Base-by-base conservation (phyloP, 2,888 invertebrate genomes). In the Latheticus oryzae region DNA sequence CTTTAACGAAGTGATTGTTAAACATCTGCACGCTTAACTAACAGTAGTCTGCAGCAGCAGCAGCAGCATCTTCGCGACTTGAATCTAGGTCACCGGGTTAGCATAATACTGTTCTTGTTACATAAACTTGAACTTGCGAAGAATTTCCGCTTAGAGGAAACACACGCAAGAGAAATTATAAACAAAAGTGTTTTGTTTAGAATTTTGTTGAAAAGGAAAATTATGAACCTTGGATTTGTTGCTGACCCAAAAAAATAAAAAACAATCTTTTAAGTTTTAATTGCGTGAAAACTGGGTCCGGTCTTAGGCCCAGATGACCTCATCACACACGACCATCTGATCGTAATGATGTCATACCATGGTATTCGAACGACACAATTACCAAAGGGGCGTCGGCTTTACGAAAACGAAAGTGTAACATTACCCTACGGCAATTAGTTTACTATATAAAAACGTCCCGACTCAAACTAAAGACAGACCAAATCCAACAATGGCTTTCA, bases 331-430 rank as follows among this genome's bases (percentile, higher is more conserved):
- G 5, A 8, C 32, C 23, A 40, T 26, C 38, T 19, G 24, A 38
- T 38, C 11, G 38, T 40, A 51, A 40, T 51, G 51, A 51, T 51
- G 51, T 48, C 48, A 51, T 51, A n/a, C 13, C 19, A 35, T 28
- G 37, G 37, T 37, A 35, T 50, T 50, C 17, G 24, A 35, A 7
- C 37, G 48, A 48, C 48, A 35, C 51, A 51, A 51, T 51, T 51
- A 30, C 32, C 26, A 53, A 35, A 57, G 43, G 42, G 57, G 57
- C 57, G 45, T 55, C 55, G 55, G 55, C 57, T 28, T 3, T 50
- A 26, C 24, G 51, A 58, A 58, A 58, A 30, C 57, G 57, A 58
- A 58, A 58, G 57, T 58, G 45, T 58, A 58, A 58, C 57, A 45
- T 45, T 21, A 8, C 57, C 56, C 37, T 11, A 30, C 32, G 57